phyloP scores from a whole-genome alignment of 2,888 invertebrate species.

The Callimorpha dominula region DNA sequence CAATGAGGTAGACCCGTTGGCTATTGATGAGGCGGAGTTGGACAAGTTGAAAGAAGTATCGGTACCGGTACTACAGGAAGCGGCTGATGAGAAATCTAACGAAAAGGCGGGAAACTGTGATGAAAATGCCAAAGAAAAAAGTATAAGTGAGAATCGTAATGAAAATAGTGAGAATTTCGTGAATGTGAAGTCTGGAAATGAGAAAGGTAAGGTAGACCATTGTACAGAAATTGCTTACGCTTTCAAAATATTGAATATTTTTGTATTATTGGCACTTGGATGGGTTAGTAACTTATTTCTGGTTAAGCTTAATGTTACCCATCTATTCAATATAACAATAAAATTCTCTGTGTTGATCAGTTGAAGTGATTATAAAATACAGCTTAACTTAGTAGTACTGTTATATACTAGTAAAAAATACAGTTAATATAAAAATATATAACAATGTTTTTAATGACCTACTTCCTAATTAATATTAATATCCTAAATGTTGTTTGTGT shows the following conservation, averaged over 20 bases:
- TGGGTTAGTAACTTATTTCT: no score
- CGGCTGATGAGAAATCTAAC: slow-evolving; percentile 52
- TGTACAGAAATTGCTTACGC: no score
- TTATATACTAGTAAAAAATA: no score
- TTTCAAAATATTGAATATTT: neutral
- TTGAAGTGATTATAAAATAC: no score
- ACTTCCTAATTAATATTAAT: no score
- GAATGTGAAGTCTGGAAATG: slow-evolving; percentile 50
- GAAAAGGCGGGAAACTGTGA: slow-evolving; percentile 75
- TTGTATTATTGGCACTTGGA: neutral
- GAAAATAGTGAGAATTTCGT: slow-evolving; percentile 59
- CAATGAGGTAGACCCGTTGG: slow-evolving; percentile 79
- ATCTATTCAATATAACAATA: no score
- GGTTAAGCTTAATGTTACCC: no score
- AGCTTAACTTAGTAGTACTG: no score
- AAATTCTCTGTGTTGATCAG: no score
- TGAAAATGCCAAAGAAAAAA: slow-evolving; percentile 84
- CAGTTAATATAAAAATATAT: no score
- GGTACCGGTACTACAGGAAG: slow-evolving; percentile 51
- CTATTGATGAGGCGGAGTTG: slow-evolving; percentile 68
- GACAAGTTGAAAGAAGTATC: slow-evolving; percentile 53
- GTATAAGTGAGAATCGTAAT: slow-evolving; percentile 61
- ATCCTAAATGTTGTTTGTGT: no score
- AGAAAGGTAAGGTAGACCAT: slow-evolving; percentile 10
- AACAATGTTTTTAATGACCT: no score